phyloP scores from a whole-genome alignment of 2,888 invertebrate genomes.

The Empis livida region DNA sequence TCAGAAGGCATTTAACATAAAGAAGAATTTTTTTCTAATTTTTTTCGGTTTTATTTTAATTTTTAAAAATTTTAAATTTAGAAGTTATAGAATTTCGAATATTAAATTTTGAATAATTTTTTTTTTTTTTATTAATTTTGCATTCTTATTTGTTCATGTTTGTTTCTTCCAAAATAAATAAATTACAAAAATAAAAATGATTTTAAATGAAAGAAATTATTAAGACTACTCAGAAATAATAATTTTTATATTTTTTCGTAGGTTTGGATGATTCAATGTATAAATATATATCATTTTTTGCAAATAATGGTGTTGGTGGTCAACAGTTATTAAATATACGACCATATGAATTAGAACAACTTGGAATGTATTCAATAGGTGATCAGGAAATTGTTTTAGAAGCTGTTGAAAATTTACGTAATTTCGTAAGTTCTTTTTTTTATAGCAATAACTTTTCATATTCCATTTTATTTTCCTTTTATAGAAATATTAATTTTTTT shows the following conservation, averaged over 20 bases:
- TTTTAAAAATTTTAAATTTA: constrained; percentile 3
- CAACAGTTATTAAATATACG: constrained; percentile 65
- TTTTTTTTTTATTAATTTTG: no score
- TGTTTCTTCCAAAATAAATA: background rate
- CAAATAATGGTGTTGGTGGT: constrained; percentile 68
- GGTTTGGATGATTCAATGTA: constrained; percentile 46
- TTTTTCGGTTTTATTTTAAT: background rate
- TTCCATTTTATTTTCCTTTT: no score
- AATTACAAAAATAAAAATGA: background rate
- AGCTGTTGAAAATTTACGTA: constrained; percentile 78
- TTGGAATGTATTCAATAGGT: constrained; percentile 76
- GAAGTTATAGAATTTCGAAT: no score
- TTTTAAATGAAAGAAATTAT: background rate
- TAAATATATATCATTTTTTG: constrained; percentile 67
- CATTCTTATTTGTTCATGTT: background rate
- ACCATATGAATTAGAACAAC: constrained; percentile 75
- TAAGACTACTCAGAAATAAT: no score
- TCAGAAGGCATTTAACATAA: background rate
- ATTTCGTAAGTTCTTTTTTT: constrained; percentile 53
- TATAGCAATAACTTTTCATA: no score
- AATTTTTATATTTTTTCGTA: constrained; percentile 11
- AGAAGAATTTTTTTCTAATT: constrained; percentile 1
- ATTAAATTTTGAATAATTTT: no score
- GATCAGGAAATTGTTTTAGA: constrained; percentile 90
- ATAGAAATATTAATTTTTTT: no score